Base-by-base conservation (phyloP, 2,888 invertebrate species). In the Eupithecia inturbata region DNA sequence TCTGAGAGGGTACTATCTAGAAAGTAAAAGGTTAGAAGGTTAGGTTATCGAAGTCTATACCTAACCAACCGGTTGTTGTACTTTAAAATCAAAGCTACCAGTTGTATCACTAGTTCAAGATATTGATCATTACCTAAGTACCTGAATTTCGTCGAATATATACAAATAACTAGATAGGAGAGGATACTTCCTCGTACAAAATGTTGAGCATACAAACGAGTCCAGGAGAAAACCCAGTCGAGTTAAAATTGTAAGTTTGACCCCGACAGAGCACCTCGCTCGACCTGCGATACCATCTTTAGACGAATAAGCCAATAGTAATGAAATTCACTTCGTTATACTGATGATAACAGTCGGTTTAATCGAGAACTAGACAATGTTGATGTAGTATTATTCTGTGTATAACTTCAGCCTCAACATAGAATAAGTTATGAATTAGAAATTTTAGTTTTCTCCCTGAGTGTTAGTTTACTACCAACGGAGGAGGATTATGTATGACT, bases 231-330 rank as follows among this genome's bases (percentile, higher is more conserved):
- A 86, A 79, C 79, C 73, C 70, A 78, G 78, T 76, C 78, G 81
- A 80, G 80, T 82, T 75, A 78, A 75, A 83, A 81, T 81, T 79
- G 80, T 79, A 77, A 78, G 77, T 79, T 80, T 84, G 83, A 84
- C 84, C 84, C 85, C 74, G 74, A 75, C 74, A 71, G 73, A 75
- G 78, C 80, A 74, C 77, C 80, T 76, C 67, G 74, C 73, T 45
- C 73, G 73, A 77, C 75, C 75, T 74, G 74, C 31, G 80, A 77
- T 80, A 77, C 57, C 66, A 78, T 78, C 77, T 68, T 73, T 62
- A 74, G 75, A 67, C 68, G 69, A 71, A 71, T 70, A 70, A 64
- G 49, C 75, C 75, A 71, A 70, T 73, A 62, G 68, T 70, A 73
- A 76, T 69, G 73, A 68, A 73, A 66, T 60, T 39, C 68, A 39